These are phyloP conservation scores for Loris lydekkerianus DNA, from an alignment of 2,797 vertebrate genomes.

Conservation along the genomic window DNA sequence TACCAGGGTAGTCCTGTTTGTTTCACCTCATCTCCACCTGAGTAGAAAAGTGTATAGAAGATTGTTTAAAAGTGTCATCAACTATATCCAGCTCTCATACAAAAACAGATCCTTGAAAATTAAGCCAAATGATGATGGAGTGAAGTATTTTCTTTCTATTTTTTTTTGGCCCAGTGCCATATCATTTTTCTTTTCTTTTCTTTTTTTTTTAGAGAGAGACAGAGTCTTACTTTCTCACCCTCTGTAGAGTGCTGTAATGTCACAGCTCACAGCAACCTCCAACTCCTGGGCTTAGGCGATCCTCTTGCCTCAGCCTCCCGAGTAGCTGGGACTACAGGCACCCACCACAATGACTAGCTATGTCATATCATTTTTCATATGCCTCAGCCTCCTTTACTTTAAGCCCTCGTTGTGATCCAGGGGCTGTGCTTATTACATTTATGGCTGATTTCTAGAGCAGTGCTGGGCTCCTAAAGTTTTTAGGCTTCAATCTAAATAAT, in stretches of 20 bases:
- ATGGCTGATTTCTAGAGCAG: background rate
- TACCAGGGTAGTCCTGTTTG: background rate
- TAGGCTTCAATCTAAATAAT: background rate
- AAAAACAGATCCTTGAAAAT: conserved; percentile 10
- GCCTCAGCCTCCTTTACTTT: background rate
- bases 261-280: too few species aligned
- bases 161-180: background rate
- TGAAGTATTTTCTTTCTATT: background rate
- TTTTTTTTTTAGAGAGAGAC: too few species aligned
- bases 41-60: conserved; percentile 49
- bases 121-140: background rate
- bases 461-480: background rate
- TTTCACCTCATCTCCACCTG: background rate
- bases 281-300: too few species aligned
- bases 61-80: background rate
- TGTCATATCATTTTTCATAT: background rate
- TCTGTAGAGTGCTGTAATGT: too few species aligned
- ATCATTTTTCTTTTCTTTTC: too few species aligned
- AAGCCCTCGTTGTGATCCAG: background rate
- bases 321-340: too few species aligned
- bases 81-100: background rate
- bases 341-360: too few species aligned
- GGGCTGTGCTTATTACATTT: background rate
- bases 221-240: too few species aligned
- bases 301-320: too few species aligned